phyloP scores from a whole-genome alignment of 2,113 vertebrate genomes.

The Rhynchomys soricoides region DNA sequence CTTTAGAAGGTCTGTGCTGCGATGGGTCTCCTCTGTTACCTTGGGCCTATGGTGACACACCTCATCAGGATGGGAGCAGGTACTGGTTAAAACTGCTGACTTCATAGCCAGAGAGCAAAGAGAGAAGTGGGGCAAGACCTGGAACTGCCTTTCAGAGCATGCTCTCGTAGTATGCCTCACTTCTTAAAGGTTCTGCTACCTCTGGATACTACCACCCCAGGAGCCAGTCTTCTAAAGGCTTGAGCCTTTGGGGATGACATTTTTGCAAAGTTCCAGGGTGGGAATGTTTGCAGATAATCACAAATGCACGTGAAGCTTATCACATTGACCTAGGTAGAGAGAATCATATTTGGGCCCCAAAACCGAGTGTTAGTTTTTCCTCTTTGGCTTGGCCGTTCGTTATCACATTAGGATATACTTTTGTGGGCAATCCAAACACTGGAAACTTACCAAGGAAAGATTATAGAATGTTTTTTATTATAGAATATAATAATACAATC shows the following conservation, averaged over 20 bases:
- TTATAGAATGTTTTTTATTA: not conserved
- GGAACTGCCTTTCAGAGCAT: not conserved
- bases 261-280: not conserved
- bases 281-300: constrained; percentile 1
- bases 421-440: not conserved
- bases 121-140: not conserved
- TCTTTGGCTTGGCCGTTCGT: constrained; percentile 16
- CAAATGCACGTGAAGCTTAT: not conserved
- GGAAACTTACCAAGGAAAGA: not conserved
- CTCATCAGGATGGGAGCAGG: no score
- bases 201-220: not conserved
- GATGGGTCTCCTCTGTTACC: not conserved
- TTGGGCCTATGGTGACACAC: not conserved
- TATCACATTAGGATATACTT: constrained; percentile 22
- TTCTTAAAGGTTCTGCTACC: not conserved
- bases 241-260: not conserved
- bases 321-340: not conserved
- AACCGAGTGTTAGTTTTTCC: not conserved
- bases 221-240: not conserved
- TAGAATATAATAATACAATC: no score
- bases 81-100: not conserved
- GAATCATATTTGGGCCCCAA: not conserved
- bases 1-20: not conserved
- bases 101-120: not conserved
- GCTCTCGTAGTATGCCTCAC: not conserved